Evolutionary conservation across 2,888 invertebrate species (phyloP), one percentile per base, ranked within the genome.

Genomic region (Glaucopsyche alexis): DNA sequence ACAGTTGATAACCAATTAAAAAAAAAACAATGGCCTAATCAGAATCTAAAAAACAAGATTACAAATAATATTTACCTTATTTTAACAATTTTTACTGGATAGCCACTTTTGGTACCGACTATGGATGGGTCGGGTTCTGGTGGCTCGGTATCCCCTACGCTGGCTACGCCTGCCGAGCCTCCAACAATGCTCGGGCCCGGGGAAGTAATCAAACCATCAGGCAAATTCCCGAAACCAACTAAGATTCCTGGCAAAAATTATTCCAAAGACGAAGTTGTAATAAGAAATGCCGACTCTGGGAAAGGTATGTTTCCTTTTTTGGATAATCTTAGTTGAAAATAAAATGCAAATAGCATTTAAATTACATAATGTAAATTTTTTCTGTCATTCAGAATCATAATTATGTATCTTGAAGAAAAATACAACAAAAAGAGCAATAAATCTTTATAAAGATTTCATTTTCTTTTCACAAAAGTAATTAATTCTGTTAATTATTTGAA

Each of bases 201-300:
- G 72, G 98, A 98, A 89, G 94, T 98, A 72, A 94, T 98, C 80
- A 97, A 97, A 88, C 95, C 96, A 74, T 98, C 97, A 55, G 98
- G 98, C 74, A 98, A 98, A 90, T 98, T 97, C 88, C 93, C 95
- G 72, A 97, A 97, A 87, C 97, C 98, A 60, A 97, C 97, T 13
- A 96, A 97, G 88, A 97, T 98, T 81, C 97, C 97, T 71, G 97
- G 97, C 80, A 98, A 98, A 91, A 98, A 97, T 86, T 98, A 98
- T 90, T 97, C 97, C 83, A 98, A 98, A 88, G 98, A 98, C 86
- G 98, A 99, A 91, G 97, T 98, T 77, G 97, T 98, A 76, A 99
- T 99, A 83, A 94, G 98, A 79, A 98, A 98, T 88, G 97, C 98
- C 76, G 98, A 98, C 91, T 98, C 98, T 72, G 98, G 98, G 84